Evolutionary conservation across 2,797 vertebrate species (phyloP), one percentile per base, ranked within the genome.

Genomic region (Clamator glandarius): DNA sequence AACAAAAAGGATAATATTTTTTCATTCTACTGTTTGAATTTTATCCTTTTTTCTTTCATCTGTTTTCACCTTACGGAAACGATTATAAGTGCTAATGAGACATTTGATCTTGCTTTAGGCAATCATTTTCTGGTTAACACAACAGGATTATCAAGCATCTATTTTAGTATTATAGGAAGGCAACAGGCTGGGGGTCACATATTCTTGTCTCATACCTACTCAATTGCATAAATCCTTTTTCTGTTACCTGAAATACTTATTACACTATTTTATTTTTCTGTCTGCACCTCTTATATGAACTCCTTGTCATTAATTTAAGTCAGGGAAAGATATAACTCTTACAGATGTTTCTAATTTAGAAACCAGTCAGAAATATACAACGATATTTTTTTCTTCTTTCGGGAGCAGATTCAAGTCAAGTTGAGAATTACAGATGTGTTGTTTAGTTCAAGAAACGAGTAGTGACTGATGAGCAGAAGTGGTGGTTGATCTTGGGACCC

Each of bases 341-440:
- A 90, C 97, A 98, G 94, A 78, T 98, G 98, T 97, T 98, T 98
- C 90, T 92, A 96, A 97, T 98, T 98, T 97, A 92, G 78, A 93
- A 94, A 70, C 64, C 73, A 87, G 92, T 84, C 90, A 93, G 92
- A 92, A 97, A 73, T 89, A 96, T 96, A 90, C 31, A 24, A 91
- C 85, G 39, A 54, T 52, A n/a, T 85, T 97, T 95, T 85, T 81
- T 90, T 87, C 87, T 93, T 76, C 82, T 96, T 92, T 88, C 63
- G 95, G 93, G 91, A 97, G 84, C 92, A 96, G 94, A 96, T 97
- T 97, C 94, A 90, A 97, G 94, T 95, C 95, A 96, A 92, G 84
- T 92, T 88, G 76, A 94, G 92, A 97, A 96, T 96, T 97, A 96
- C 46, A 96, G 89, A 95, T 85, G 55, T 92, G 91, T 94, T 97